A percentile compares a stretch with the other conserved stretches of the same genome.
phyloP scores from a whole-genome alignment of 2,797 vertebrate species.

The Choloepus didactylus region DNA sequence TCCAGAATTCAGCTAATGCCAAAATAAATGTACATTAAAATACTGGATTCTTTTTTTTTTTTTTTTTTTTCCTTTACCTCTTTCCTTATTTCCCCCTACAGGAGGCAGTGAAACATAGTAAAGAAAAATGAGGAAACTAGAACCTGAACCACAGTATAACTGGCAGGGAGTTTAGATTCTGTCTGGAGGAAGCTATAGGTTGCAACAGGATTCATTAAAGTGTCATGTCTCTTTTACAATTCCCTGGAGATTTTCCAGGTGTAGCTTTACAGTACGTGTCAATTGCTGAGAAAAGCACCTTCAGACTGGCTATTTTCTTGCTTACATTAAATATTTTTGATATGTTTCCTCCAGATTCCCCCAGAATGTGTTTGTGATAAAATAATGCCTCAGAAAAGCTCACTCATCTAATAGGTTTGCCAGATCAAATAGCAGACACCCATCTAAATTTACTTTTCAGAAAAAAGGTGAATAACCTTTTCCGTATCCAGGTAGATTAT shows the following conservation, averaged over 20 bases:
- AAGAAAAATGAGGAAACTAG: conserved; percentile 31
- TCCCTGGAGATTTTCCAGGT: not conserved
- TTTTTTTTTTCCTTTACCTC: not conserved
- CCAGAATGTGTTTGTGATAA: conserved; percentile 58
- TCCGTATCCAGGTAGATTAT: not conserved
- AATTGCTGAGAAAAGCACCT: not conserved
- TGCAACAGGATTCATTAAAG: not conserved
- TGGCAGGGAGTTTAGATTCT: not conserved
- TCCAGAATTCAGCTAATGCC: conserved; percentile 75
- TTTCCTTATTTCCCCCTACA: conserved; percentile 62
- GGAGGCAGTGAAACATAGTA: conserved; percentile 10
- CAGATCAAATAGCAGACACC: not conserved
- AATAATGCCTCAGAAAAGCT: conserved; percentile 21
- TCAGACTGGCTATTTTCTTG: not conserved
- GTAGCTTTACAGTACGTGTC: not conserved
- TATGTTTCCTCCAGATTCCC: conserved; percentile 25
- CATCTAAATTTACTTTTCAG: not conserved
- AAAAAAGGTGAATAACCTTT: not conserved
- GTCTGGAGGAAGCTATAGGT: not conserved
- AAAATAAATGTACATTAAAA: conserved; percentile 78
- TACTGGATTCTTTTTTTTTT: not conserved
- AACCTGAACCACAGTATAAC: not conserved
- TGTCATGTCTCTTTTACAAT: not conserved
- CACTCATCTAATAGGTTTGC: not conserved
- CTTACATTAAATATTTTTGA: conserved; percentile 50